Evolutionary conservation across 2,797 vertebrate genomes (phyloP).

Genomic region (Pygocentrus nattereri): DNA sequence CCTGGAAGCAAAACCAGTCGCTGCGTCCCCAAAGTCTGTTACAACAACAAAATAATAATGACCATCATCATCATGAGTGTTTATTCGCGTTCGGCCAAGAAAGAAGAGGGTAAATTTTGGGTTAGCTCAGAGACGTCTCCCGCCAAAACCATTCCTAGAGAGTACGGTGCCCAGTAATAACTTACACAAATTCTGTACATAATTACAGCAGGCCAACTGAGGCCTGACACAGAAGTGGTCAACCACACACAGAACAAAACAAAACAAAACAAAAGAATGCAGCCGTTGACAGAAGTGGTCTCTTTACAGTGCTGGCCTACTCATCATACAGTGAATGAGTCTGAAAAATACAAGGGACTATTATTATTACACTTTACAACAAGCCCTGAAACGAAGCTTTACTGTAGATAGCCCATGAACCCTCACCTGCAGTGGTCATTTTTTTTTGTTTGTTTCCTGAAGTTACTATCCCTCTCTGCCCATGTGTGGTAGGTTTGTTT

Average conservation of each 20-base stretch:
- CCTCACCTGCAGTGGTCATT: conserved; percentile 51
- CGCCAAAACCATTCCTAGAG: conserved; percentile 37
- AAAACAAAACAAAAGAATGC: not conserved
- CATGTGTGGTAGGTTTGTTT: not conserved
- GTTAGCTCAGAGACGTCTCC: conserved; percentile 22
- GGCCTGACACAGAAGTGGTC: conserved; percentile 65
- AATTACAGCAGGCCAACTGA: conserved; percentile 82
- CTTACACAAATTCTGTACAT: conserved; percentile 88
- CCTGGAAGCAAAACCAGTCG: conserved; percentile 70
- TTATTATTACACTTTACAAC: conserved; percentile 34
- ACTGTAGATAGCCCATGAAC: conserved; percentile 38
- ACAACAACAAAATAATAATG: conserved; percentile 69
- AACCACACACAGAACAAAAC: conserved; percentile 54
- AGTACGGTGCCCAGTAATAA: conserved; percentile 75
- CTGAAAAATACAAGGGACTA: conserved; percentile 36
- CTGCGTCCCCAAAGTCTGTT: conserved; percentile 63
- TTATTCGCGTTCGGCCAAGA: conserved; percentile 49
- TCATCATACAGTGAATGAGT: conserved; percentile 22
- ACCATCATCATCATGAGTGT: conserved; percentile 53
- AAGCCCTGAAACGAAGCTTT: conserved; percentile 37
- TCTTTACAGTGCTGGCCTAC: conserved; percentile 44
- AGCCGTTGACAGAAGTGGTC: conserved; percentile 43
- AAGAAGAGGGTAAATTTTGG: conserved; percentile 18
- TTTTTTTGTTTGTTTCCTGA: conserved; percentile 55
- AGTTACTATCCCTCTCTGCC: conserved; percentile 15